Conservation (phyloP, 2,113 vertebrate species). For the Eptesicus fuscus region DNA sequence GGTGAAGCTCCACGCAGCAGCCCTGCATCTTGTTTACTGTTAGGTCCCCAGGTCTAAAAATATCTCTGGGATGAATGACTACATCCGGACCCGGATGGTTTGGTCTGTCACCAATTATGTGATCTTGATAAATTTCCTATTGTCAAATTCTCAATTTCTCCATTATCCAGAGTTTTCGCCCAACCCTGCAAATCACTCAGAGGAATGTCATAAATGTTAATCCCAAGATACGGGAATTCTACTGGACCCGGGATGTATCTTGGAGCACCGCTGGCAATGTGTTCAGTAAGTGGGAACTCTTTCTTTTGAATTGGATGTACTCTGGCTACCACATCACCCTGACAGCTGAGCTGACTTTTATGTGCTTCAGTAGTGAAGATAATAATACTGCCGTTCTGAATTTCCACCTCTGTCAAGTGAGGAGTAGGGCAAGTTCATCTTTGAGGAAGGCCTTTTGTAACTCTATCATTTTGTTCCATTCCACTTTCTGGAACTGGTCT, state of each 20-base stretch:
- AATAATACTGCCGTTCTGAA: slow-evolving; percentile 25
- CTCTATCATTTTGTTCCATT: neutral
- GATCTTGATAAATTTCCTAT: neutral
- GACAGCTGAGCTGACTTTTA: neutral
- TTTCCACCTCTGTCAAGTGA: slow-evolving; percentile 23
- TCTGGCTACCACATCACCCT: neutral
- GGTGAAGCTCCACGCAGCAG: neutral
- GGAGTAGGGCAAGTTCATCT: neutral
- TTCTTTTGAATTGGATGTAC: neutral
- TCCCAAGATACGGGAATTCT: neutral
- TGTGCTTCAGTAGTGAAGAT: slow-evolving; percentile 10
- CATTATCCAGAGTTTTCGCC: neutral
- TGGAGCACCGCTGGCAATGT: neutral
- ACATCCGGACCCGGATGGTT: neutral
- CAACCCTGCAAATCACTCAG: neutral
- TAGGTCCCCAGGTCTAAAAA: neutral
- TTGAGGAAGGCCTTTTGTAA: slow-evolving; percentile 27
- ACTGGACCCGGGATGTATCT: neutral
- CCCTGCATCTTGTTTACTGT: neutral
- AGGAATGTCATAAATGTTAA: neutral
- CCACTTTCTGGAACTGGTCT: neutral
- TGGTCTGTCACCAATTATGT: neutral
- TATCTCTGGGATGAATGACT: neutral
- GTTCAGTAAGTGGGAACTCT: neutral
- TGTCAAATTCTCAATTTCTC: too few relatives aligned